phyloP scores from a whole-genome alignment of 1,140 invertebrate genomes.

The Atta texana region DNA sequence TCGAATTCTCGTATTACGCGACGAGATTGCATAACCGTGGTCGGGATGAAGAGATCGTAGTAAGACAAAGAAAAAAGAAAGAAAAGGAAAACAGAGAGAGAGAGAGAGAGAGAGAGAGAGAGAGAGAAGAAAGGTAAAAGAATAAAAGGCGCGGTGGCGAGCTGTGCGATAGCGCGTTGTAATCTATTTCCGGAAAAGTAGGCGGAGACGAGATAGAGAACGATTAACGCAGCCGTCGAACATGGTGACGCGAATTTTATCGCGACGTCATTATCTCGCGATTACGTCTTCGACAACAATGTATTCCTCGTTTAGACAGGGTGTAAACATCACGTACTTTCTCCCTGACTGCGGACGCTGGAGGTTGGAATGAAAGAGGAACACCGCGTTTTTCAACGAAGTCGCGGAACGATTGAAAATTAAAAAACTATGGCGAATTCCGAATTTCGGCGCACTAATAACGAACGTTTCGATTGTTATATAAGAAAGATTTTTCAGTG shows the following conservation, averaged over 20 bases:
- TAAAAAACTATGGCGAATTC: background rate
- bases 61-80: too few species aligned
- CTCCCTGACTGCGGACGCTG: background rate
- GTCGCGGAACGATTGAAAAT: background rate
- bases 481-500: background rate
- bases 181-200: constrained; percentile 37
- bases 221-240: constrained; percentile 4
- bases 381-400: constrained; percentile 11
- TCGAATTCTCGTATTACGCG: constrained; percentile 37
- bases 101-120: too few species aligned
- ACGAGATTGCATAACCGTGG: constrained; percentile 21
- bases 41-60: constrained; percentile 27
- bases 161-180: background rate
- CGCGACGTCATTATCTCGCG: background rate
- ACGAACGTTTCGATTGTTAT: background rate
- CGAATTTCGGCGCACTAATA: background rate
- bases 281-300: constrained; percentile 47
- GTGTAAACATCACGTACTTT: constrained; percentile 56
- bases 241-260: constrained; percentile 15
- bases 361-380: constrained; percentile 5
- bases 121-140: background rate
- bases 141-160: background rate
- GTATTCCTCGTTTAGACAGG: constrained; percentile 36
- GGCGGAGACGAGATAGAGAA: background rate
- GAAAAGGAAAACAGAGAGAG: background rate